phyloP scores from a whole-genome alignment of 1,140 invertebrate genomes.

The Bombus confusus region DNA sequence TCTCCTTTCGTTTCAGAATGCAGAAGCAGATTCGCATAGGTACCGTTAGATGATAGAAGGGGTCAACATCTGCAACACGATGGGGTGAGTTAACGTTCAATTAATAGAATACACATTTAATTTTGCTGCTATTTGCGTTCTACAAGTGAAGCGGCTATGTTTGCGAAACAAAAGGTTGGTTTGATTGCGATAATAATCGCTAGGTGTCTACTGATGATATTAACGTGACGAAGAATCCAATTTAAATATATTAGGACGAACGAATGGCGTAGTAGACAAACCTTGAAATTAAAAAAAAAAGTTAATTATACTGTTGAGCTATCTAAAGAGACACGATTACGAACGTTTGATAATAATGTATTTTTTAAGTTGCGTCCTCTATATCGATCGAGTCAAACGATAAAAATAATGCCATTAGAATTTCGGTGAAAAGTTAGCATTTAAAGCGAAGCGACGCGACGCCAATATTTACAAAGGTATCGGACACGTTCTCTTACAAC shows the following conservation, averaged over 20 bases:
- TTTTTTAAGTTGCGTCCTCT: neutral
- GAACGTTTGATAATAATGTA: neutral
- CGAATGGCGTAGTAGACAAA: neutral
- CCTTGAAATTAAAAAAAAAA: neutral
- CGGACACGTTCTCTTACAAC: constrained; percentile 69
- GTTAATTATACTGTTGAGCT: neutral
- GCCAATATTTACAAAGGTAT: constrained; percentile 64
- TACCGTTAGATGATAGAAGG: neutral
- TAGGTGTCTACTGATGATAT: too few species aligned
- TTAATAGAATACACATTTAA: neutral
- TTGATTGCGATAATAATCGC: neutral
- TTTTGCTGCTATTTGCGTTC: neutral
- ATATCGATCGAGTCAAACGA: neutral
- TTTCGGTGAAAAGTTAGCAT: constrained; percentile 6
- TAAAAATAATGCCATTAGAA: neutral
- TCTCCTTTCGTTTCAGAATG: constrained; percentile 4
- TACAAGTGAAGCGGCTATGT: neutral
- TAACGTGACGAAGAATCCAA: too few species aligned
- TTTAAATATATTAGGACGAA: neutral
- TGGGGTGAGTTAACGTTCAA: constrained; percentile 5
- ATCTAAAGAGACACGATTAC: neutral
- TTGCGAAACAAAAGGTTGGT: neutral
- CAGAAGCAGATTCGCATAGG: neutral
- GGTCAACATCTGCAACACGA: too few species aligned
- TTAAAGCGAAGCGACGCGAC: constrained; percentile 4